Evolutionary conservation across 2,888 invertebrate genomes (phyloP).

Genomic region (Scaptomyza reducta): DNA sequence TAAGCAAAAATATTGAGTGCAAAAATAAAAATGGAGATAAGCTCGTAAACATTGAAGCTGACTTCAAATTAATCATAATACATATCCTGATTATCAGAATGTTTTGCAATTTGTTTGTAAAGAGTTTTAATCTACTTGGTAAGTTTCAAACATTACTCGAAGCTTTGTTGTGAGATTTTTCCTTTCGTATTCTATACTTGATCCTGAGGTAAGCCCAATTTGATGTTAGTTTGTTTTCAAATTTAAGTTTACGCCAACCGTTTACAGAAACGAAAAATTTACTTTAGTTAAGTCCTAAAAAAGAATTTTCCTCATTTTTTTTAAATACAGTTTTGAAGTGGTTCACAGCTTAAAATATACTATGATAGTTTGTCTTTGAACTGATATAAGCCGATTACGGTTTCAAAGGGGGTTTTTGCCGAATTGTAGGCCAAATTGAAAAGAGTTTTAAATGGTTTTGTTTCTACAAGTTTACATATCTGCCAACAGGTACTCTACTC

Average conservation of each 20-base stretch:
- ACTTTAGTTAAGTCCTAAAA: background rate
- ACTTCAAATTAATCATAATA: background rate
- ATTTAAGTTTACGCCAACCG: background rate
- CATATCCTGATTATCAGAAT: background rate
- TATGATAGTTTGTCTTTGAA: background rate
- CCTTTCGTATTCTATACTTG: background rate
- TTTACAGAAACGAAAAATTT: background rate
- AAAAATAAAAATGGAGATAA: background rate
- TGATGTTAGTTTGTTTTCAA: background rate
- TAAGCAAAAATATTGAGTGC: conserved; percentile 15
- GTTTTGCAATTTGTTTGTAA: background rate
- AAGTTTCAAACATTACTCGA: too few relatives aligned
- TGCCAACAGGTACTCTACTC: background rate
- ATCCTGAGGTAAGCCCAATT: background rate
- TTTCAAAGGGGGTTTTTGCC: background rate
- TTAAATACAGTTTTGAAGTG: background rate
- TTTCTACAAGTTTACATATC: background rate
- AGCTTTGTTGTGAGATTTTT: too few relatives aligned
- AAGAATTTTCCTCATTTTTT: background rate
- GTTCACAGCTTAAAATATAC: background rate
- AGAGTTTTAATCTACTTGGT: background rate
- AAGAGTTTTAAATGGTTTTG: background rate
- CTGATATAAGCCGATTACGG: conserved; percentile 7
- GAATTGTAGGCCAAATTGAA: background rate
- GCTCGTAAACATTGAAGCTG: background rate